Evolutionary conservation across 2,797 vertebrate species (phyloP).

Genomic region (Anguilla marmorata): DNA sequence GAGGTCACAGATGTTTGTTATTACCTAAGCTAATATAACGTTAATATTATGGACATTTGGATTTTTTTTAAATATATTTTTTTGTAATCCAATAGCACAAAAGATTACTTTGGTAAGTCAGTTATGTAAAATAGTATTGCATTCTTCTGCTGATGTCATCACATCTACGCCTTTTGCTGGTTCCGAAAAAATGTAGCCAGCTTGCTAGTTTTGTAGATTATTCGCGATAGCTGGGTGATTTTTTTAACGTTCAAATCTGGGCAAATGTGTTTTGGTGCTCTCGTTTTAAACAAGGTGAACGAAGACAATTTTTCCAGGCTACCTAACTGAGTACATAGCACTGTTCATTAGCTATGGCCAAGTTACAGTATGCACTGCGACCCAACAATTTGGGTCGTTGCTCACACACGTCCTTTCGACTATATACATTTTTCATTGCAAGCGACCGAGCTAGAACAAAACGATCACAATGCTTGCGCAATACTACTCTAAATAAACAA

Average conservation of each 20-base stretch:
- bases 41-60: background rate
- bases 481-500: background rate
- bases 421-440: background rate
- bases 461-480: background rate
- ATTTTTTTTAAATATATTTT: background rate
- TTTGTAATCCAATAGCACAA: background rate
- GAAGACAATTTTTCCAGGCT: background rate
- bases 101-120: background rate
- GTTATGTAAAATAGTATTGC: background rate
- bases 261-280: background rate
- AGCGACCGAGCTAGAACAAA: background rate
- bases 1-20: background rate
- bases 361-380: background rate
- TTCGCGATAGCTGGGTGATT: background rate
- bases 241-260: background rate
- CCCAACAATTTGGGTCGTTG: background rate
- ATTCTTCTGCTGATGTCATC: background rate
- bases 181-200: background rate
- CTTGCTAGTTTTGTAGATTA: background rate
- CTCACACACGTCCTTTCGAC: background rate
- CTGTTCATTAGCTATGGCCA: background rate
- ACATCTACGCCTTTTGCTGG: background rate
- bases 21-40: background rate
- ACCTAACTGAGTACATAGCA: too few relatives aligned
- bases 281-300: background rate